Percentiles rank a stretch among this genome's conserved stretches.
phyloP scores from a whole-genome alignment of 2,888 invertebrate species.

The Elmis aenea region DNA sequence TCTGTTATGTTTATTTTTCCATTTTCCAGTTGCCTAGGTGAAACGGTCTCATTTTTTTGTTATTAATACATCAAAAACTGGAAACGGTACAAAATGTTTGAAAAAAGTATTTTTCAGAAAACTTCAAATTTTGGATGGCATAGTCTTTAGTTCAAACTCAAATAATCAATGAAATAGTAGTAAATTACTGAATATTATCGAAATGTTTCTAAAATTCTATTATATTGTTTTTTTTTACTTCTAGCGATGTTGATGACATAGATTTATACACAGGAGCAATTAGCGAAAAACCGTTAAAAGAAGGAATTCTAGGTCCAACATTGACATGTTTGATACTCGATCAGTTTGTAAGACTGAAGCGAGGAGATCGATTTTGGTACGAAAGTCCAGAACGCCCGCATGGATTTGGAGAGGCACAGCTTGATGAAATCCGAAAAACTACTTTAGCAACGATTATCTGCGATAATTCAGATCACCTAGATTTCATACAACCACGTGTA shows the following conservation, averaged over 20 bases:
- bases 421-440: conserved; percentile 73
- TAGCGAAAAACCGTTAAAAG: conserved; percentile 68
- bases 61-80: no score
- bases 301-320: conserved; percentile 77
- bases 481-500: conserved; percentile 59
- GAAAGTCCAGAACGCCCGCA: conserved; percentile 63
- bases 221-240: conserved; percentile 23
- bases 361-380: conserved; percentile 86
- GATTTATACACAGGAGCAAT: conserved; percentile 86
- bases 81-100: no score
- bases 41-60: no score
- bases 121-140: no score
- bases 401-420: conserved; percentile 69
- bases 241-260: conserved; percentile 70
- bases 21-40: no score
- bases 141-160: no score
- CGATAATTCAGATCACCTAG: conserved; percentile 66
- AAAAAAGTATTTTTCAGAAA: no score
- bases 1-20: no score
- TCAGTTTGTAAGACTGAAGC: conserved; percentile 76
- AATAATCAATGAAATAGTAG: no score
- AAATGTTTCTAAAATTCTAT: conserved; percentile 3
- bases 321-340: conserved; percentile 78
- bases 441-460: conserved; percentile 71
- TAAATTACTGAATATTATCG: no score